Base-by-base conservation (phyloP, 2,888 invertebrate genomes). In the Tortrix viridana region DNA sequence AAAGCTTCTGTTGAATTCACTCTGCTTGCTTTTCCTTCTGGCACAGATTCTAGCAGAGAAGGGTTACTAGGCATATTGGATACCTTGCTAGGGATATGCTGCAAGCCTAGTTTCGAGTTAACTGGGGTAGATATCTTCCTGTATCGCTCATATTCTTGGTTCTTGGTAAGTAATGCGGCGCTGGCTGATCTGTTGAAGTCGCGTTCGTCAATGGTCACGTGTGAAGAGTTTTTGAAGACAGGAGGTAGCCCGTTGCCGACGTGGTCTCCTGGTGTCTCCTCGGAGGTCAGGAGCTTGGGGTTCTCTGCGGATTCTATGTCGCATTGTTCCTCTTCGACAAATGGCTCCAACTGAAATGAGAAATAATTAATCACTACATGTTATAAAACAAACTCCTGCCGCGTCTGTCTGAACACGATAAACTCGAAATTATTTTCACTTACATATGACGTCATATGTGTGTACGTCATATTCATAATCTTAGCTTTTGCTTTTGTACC, bases 131-230 rank as follows among this genome's bases (percentile, higher is more conserved):
- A 80, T 66, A 84, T 77, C 79, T 90, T 86, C 76, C 93, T 70
- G 38, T 75, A 71, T 75, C 92, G 67, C 70, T 78, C 67, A 65
- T 81, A 37, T 16, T 62, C 56, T 14, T 19, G 32, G 9, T 46
- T 37, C 2, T 46, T 46, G 5, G 9, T 93, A 14, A 96, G 93
- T 26, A 94, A 94, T 0, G 94, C 95, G 23, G 96, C 96, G 54
- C 96, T 96, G 12, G 94, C 95, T 65, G 96, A 96, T 65, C 95
- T 82, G 0, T 93, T 93, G 77, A 95, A 95, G 71, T 14, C 56
- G 32, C 32, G 32, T 1, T 85, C 84, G 46, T 85, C 85, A 0
- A 85, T 41, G 38, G 80, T 71, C 1, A 77, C 69, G 69, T 81
- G 81, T 0, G 86, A 84, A 14, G 74, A 70, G 65, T 85, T 80